A percentile compares a stretch with the other conserved stretches of the same genome.
Conservation (phyloP, 2,888 invertebrate species). For the Synanthedon myopaeformis region DNA sequence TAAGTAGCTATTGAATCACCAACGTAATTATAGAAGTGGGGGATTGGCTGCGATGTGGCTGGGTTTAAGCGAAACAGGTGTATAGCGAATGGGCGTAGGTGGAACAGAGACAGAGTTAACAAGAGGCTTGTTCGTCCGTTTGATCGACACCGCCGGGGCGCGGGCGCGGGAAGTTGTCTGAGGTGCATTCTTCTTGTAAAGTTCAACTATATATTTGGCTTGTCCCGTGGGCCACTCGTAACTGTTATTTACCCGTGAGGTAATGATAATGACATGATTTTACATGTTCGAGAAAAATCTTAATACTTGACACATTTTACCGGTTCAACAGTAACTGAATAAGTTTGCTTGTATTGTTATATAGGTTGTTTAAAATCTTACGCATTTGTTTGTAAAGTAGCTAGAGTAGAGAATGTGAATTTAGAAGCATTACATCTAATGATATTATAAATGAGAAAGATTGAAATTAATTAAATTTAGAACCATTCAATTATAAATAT, state of each 20-base stretch:
- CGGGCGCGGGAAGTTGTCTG: slow-evolving; percentile 62
- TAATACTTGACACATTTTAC: neutral
- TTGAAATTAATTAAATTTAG: too few relatives aligned
- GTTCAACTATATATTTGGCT: slow-evolving; percentile 68
- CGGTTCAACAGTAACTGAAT: neutral
- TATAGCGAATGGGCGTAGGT: slow-evolving; percentile 23
- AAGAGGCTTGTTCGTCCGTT: slow-evolving; percentile 69
- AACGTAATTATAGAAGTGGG: slow-evolving; percentile 71
- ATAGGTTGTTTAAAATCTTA: neutral
- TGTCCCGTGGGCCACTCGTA: slow-evolving; percentile 30
- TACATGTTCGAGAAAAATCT: slow-evolving; percentile 1
- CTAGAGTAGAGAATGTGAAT: too few relatives aligned
- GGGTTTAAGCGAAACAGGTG: slow-evolving; percentile 38
- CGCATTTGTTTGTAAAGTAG: neutral
- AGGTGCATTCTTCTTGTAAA: slow-evolving; percentile 68
- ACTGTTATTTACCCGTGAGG: slow-evolving; percentile 42
- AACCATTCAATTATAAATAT: too few relatives aligned
- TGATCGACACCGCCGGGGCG: slow-evolving; percentile 67
- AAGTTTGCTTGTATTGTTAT: neutral
- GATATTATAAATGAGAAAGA: too few relatives aligned
- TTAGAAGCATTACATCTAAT: too few relatives aligned
- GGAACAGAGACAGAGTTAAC: slow-evolving; percentile 54
- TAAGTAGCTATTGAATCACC: slow-evolving; percentile 71
- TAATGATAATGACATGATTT: slow-evolving; percentile 4
- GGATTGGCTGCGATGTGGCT: slow-evolving; percentile 68